Evolutionary conservation across 2,888 invertebrate species (phyloP).

Genomic region (Cosmia pyralina): DNA sequence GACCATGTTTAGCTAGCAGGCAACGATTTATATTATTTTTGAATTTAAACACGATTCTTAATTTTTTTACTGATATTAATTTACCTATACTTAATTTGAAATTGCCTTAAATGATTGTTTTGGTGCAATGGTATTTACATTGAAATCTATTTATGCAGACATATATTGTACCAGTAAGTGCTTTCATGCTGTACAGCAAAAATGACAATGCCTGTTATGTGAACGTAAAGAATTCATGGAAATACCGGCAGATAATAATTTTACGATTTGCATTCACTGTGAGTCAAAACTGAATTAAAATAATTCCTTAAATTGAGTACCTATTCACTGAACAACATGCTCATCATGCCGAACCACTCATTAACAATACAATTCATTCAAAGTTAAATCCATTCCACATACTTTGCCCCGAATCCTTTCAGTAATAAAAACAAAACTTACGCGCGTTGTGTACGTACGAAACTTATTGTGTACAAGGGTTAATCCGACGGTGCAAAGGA

Average conservation of each 20-base stretch:
- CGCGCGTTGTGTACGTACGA: conserved; percentile 53
- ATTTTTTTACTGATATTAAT: not conserved
- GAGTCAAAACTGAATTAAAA: conserved; percentile 37
- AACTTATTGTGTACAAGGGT: conserved; percentile 64
- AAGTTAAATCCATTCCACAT: conserved; percentile 64
- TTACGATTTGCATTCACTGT: conserved; percentile 12
- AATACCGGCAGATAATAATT: conserved; percentile 12
- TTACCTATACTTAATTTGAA: not conserved
- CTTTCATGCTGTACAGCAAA: not conserved
- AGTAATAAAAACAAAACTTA: conserved; percentile 58
- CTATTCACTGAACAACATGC: conserved; percentile 26
- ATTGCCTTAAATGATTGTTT: not conserved
- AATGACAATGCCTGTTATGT: not conserved
- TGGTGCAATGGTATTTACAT: not conserved
- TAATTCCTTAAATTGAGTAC: conserved; percentile 33
- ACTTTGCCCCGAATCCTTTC: conserved; percentile 59
- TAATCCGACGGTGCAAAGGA: conserved; percentile 69
- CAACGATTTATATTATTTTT: not conserved
- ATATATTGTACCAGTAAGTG: not conserved
- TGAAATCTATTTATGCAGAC: not conserved
- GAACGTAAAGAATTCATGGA: not conserved
- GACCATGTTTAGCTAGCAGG: not conserved
- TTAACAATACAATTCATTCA: conserved; percentile 68
- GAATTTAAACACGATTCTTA: too few species aligned
- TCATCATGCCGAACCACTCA: conserved; percentile 62